Percentiles rank a stretch among this genome's conserved stretches.
Conservation (phyloP, 1,140 invertebrate genomes). For the Aporrectodea caliginosa region DNA sequence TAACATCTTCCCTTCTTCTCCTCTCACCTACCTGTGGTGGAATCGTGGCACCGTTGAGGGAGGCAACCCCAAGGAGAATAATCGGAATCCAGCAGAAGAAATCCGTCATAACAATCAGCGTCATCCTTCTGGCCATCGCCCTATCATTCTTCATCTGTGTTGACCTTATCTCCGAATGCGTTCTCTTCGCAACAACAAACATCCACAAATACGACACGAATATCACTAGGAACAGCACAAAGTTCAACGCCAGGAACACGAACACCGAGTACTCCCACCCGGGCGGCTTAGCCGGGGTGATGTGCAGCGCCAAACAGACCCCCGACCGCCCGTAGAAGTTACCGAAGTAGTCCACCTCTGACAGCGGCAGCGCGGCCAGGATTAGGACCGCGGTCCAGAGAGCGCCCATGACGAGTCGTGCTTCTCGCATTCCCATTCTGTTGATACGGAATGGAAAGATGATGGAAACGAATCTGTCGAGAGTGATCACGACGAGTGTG, state of each 20-base stretch:
- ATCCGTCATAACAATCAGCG: conserved; percentile 28
- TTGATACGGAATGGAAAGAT: conserved; percentile 38
- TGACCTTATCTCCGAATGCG: conserved; percentile 35
- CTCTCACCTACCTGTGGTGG: conserved; percentile 15
- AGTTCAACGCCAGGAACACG: conserved; percentile 28
- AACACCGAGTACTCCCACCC: conserved; percentile 34
- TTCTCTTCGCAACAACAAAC: conserved; percentile 59
- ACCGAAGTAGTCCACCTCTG: conserved; percentile 26
- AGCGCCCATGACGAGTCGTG: conserved; percentile 6
- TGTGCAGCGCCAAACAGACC: conserved; percentile 29
- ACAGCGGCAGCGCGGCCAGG: conserved; percentile 35
- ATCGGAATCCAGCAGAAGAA: conserved; percentile 32
- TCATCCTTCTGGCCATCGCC: conserved; percentile 26
- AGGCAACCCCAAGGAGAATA: conserved; percentile 25
- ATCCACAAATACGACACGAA: conserved; percentile 61
- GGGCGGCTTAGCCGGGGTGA: conserved; percentile 15
- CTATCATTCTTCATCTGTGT: conserved; percentile 17
- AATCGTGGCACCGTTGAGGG: conserved; percentile 16
- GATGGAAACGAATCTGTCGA: conserved; percentile 40
- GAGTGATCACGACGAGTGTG: conserved; percentile 41
- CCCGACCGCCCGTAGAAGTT: conserved; percentile 36
- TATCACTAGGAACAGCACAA: conserved; percentile 26
- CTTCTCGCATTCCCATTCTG: conserved; percentile 23
- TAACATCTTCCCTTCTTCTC: too few relatives aligned
- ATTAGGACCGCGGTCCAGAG: conserved; percentile 35